phyloP scores from a whole-genome alignment of 2,113 vertebrate species.

The Ictidomys tridecemlineatus region DNA sequence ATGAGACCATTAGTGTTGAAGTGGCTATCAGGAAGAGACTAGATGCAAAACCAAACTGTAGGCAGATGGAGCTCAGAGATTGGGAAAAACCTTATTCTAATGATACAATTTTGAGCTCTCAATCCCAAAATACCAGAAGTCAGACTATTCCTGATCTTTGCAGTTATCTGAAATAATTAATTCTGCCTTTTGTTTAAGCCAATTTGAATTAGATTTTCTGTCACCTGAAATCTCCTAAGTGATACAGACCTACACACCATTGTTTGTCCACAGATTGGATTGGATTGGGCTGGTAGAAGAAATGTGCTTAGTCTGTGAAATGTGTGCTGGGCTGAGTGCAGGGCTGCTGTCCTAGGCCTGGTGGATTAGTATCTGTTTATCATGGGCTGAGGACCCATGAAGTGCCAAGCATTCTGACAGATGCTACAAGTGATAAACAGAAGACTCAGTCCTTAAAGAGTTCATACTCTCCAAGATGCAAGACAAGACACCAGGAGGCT shows the following conservation, averaged over 20 bases:
- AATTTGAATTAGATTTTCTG: slow-evolving; percentile 35
- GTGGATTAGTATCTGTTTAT: not conserved
- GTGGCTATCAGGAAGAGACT: not conserved
- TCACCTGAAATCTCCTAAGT: not conserved
- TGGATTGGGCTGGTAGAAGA: not conserved
- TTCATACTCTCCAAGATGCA: not conserved
- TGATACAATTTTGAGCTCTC: not conserved
- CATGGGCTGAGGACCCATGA: not conserved
- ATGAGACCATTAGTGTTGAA: not conserved
- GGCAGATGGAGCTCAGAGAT: not conserved
- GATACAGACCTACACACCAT: not conserved
- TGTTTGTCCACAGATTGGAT: not conserved
- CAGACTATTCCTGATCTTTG: not conserved
- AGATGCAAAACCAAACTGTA: not conserved
- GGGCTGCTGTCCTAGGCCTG: not conserved
- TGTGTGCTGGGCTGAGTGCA: not conserved
- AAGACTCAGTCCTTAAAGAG: not conserved
- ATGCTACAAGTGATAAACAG: not conserved
- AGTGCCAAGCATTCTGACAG: not conserved
- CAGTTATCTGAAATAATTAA: slow-evolving; percentile 11
- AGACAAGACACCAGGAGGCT: not conserved
- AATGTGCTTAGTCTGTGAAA: not conserved
- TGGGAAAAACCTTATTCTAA: not conserved
- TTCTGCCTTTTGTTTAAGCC: not conserved
- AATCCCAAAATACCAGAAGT: not conserved